Evolutionary conservation across 2,888 invertebrate species (phyloP).

Genomic region (Hyalella azteca): DNA sequence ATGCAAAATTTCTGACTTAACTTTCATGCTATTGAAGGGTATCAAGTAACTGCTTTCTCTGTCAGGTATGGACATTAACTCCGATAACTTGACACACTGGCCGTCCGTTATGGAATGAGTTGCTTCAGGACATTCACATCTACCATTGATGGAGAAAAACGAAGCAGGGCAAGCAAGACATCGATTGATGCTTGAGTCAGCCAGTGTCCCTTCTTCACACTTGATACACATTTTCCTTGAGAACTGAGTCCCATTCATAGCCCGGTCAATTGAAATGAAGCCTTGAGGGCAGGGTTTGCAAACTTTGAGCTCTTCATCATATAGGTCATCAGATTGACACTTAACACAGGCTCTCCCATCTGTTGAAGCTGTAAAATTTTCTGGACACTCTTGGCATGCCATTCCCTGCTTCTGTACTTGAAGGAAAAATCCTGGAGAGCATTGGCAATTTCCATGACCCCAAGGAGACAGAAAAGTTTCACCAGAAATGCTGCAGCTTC

Average conservation of each 20-base stretch:
- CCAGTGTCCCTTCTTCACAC: conserved; percentile 45
- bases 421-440: background rate
- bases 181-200: conserved; percentile 4
- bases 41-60: conserved; percentile 49
- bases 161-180: conserved; percentile 53
- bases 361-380: conserved; percentile 11
- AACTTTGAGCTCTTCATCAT: conserved; percentile 16
- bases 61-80: conserved; percentile 50
- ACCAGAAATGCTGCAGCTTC: conserved; percentile 32
- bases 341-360: conserved; percentile 27
- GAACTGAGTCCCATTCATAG: conserved; percentile 47
- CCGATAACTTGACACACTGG: conserved; percentile 43
- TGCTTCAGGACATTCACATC: conserved; percentile 44
- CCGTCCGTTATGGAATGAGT: conserved; percentile 44
- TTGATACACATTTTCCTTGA: conserved; percentile 38
- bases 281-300: conserved; percentile 18
- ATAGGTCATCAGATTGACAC: conserved; percentile 39
- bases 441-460: no score
- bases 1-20: conserved; percentile 43
- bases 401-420: background rate
- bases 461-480: background rate
- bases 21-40: conserved; percentile 32
- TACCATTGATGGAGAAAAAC: conserved; percentile 39
- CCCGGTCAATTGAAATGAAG: conserved; percentile 42
- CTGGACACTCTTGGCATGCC: background rate